These are phyloP conservation scores for Listronotus oregonensis DNA, from an alignment of 1,140 invertebrate species.

Conservation along the genomic window DNA sequence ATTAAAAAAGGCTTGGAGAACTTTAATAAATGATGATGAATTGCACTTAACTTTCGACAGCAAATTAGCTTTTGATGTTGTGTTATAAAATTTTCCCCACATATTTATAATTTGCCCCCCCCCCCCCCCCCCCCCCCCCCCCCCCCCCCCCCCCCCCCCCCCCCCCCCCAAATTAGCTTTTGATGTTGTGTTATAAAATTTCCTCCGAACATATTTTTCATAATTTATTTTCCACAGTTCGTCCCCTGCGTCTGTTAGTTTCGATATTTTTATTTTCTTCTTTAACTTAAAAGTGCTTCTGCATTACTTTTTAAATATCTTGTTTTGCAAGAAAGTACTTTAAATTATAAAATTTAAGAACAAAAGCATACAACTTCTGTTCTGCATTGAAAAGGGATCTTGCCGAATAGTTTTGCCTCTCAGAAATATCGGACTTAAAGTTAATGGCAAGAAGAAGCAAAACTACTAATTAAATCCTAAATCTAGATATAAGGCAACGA, in stretches of 20 bases:
- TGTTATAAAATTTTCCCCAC: conserved; percentile 31
- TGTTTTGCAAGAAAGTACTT: neutral
- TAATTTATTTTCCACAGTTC: conserved; percentile 29
- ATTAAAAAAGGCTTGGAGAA: conserved; percentile 10
- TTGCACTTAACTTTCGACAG: conserved; percentile 35
- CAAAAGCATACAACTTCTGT: too few relatives aligned
- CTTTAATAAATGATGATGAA: conserved; percentile 36
- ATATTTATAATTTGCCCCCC: conserved; percentile 30
- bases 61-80: conserved; percentile 37
- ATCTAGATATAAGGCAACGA: too few relatives aligned
- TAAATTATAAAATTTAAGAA: too few relatives aligned
- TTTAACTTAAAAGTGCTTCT: too few relatives aligned
- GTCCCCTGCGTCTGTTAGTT: conserved; percentile 13
- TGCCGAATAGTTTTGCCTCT: too few relatives aligned
- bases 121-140: neutral
- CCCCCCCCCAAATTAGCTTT: too few relatives aligned
- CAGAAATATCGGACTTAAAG: too few relatives aligned
- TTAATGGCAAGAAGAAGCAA: too few relatives aligned
- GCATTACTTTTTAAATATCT: too few relatives aligned
- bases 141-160: too few relatives aligned
- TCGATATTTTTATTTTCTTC: conserved; percentile 11
- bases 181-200: conserved; percentile 36
- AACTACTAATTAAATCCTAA: too few relatives aligned
- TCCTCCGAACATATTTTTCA: conserved; percentile 27
- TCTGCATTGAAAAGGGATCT: too few relatives aligned